These are phyloP conservation scores for Abrostola triplasia DNA, from an alignment of 2,888 invertebrate genomes.

Conservation along the genomic window DNA sequence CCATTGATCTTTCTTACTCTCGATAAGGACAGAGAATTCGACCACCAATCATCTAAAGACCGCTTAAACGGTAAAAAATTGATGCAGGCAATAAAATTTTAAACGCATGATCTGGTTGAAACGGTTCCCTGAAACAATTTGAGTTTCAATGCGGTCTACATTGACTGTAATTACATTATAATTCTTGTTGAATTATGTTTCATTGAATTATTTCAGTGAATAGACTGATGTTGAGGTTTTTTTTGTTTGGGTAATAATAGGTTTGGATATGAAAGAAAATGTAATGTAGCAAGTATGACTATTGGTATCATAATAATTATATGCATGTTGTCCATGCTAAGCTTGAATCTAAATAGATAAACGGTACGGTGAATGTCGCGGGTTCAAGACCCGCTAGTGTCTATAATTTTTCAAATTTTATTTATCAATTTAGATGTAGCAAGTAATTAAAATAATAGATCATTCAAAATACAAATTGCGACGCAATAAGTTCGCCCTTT, in stretches of 20 bases:
- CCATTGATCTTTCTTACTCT: constrained; percentile 39
- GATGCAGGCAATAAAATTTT: constrained; percentile 67
- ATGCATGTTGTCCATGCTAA: no score
- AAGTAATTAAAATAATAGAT: no score
- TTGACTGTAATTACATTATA: constrained; percentile 50
- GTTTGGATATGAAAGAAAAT: not conserved
- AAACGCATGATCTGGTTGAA: constrained; percentile 71
- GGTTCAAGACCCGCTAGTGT: no score
- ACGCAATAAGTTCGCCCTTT: no score
- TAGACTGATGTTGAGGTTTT: not conserved
- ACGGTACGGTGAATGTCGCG: no score
- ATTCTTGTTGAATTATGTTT: constrained; percentile 48
- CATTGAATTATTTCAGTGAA: constrained; percentile 38
- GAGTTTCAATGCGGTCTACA: constrained; percentile 35
- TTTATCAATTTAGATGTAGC: no score
- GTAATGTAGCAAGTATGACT: no score
- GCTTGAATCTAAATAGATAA: no score
- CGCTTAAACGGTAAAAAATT: constrained; percentile 63
- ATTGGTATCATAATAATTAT: no score
- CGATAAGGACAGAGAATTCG: constrained; percentile 50
- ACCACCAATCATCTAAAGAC: constrained; percentile 56
- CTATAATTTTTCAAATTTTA: no score
- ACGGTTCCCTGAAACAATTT: constrained; percentile 70
- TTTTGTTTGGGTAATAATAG: not conserved
- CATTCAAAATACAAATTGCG: no score